Evolutionary conservation across 2,113 vertebrate genomes (phyloP).

Genomic region (Alectura lathami): DNA sequence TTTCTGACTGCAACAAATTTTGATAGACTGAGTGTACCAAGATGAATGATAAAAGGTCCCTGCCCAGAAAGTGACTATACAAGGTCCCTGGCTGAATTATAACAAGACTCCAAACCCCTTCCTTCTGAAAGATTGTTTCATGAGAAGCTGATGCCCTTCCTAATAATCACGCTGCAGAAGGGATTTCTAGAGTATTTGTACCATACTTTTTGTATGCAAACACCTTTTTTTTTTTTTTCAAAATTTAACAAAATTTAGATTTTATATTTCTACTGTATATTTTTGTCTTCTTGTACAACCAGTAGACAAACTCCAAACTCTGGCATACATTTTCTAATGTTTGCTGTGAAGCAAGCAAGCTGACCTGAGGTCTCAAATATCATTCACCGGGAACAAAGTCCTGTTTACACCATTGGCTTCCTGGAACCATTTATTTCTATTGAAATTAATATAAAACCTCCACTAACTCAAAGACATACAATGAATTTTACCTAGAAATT

Average conservation of each 20-base stretch:
- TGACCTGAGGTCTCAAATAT: neutral
- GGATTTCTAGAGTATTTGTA: neutral
- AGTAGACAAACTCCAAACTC: neutral
- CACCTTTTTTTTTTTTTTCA: rapidly evolving
- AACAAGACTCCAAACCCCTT: neutral
- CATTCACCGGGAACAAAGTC: neutral
- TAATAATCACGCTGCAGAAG: neutral
- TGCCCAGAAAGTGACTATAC: neutral
- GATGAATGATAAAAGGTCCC: neutral
- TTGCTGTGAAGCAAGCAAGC: neutral
- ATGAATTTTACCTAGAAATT: neutral
- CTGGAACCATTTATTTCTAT: neutral
- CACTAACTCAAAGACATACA: neutral
- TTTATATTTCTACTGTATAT: neutral
- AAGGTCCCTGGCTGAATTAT: neutral
- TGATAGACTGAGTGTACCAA: neutral
- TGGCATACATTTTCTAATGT: neutral
- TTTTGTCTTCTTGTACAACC: neutral
- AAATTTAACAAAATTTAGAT: neutral
- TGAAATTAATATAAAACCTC: neutral
- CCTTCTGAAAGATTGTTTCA: neutral
- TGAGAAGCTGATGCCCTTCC: rapidly evolving
- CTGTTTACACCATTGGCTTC: neutral
- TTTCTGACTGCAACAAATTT: neutral
- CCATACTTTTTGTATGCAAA: neutral